Evolutionary conservation across 2,797 vertebrate genomes (phyloP).

Genomic region (Thripadectes ignobilis): DNA sequence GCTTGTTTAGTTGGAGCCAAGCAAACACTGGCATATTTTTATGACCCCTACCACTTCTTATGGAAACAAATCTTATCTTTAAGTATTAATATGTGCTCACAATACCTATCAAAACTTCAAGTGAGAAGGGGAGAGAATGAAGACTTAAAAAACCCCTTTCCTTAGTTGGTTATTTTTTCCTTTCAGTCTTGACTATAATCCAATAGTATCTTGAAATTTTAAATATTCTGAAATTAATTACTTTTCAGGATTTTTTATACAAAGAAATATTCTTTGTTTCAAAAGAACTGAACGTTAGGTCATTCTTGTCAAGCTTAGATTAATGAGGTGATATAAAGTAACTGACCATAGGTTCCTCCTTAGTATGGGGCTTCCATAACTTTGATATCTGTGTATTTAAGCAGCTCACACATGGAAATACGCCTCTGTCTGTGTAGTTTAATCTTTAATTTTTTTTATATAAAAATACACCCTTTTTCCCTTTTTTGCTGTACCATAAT

Average conservation of each 20-base stretch:
- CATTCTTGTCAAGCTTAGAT: neutral
- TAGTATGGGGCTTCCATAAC: neutral
- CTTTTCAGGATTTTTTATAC: neutral
- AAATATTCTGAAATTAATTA: neutral
- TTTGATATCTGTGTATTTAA: neutral
- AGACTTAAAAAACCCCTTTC: rapidly evolving
- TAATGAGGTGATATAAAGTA: neutral
- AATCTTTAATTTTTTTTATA: neutral
- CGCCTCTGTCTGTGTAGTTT: neutral
- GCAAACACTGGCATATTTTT: neutral
- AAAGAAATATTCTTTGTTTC: neutral
- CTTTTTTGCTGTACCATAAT: neutral
- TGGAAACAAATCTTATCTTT: neutral
- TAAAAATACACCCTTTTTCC: neutral
- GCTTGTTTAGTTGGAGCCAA: neutral
- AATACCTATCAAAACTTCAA: neutral
- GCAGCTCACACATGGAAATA: neutral
- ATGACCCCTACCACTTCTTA: neutral
- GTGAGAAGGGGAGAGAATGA: neutral
- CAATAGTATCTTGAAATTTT: neutral
- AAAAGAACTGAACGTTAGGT: neutral
- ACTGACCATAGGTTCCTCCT: neutral
- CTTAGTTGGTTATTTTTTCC: neutral
- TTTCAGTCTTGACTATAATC: neutral
- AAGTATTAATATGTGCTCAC: neutral